Evolutionary conservation across 2,888 invertebrate genomes (phyloP).

Genomic region (Phasia obesa): DNA sequence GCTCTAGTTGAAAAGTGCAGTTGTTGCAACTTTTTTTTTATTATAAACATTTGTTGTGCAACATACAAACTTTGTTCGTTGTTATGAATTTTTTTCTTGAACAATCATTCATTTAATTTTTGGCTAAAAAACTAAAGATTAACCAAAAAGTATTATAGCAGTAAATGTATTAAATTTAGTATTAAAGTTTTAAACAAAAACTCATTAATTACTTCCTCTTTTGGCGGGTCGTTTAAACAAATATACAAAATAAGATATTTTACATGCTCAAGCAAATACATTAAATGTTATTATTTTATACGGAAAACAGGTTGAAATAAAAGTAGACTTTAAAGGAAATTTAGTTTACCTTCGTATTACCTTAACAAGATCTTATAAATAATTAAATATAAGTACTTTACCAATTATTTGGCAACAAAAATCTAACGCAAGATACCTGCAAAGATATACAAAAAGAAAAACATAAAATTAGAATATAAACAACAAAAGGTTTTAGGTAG

Average conservation of each 20-base stretch:
- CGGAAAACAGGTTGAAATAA: neutral
- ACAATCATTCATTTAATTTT: slow-evolving; percentile 28
- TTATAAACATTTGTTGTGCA: slow-evolving; percentile 43
- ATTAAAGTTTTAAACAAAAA: slow-evolving; percentile 56
- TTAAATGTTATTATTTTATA: slow-evolving; percentile 18
- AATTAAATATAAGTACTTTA: slow-evolving; percentile 32
- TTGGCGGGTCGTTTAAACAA: slow-evolving; percentile 60
- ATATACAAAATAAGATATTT: slow-evolving; percentile 22
- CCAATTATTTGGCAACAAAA: slow-evolving; percentile 24
- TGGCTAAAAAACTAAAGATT: slow-evolving; percentile 33
- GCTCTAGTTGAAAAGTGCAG: too few species aligned
- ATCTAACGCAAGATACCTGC: slow-evolving; percentile 45
- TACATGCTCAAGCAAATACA: slow-evolving; percentile 21
- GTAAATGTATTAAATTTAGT: neutral
- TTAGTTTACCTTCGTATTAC: slow-evolving; percentile 60
- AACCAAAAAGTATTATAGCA: slow-evolving; percentile 33
- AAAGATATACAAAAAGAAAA: slow-evolving; percentile 45
- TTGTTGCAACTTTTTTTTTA: slow-evolving; percentile 10
- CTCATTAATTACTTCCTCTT: slow-evolving; percentile 74
- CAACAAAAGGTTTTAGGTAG: too few species aligned
- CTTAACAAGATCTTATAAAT: slow-evolving; percentile 12
- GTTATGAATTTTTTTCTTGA: slow-evolving; percentile 20
- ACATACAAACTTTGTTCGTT: slow-evolving; percentile 40
- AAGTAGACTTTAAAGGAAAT: slow-evolving; percentile 47
- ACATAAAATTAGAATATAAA: slow-evolving; percentile 12